These are phyloP conservation scores for Meandrina meandrites DNA, from an alignment of 92 coral and sea anemone genomes.

Conservation along the genomic window DNA sequence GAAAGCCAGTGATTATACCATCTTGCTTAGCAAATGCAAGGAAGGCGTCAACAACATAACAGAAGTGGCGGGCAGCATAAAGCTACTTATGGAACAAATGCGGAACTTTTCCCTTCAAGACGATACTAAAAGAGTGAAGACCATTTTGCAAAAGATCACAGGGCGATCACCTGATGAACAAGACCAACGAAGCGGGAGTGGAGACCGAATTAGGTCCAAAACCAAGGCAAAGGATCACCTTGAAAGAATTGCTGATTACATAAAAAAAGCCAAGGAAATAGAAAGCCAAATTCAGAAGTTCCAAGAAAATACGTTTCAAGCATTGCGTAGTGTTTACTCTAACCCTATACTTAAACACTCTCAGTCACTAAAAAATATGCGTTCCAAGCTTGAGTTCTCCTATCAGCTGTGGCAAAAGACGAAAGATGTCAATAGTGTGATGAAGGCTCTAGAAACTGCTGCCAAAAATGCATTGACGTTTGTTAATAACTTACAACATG, in stretches of 20 bases:
- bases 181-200: neutral
- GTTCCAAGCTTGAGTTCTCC: conserved; percentile 63
- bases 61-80: conserved; percentile 63
- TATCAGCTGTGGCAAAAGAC: conserved; percentile 69
- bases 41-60: conserved; percentile 68
- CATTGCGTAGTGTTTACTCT: conserved; percentile 72
- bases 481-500: conserved; percentile 58
- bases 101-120: conserved; percentile 80
- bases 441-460: conserved; percentile 70
- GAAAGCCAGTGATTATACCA: conserved; percentile 76
- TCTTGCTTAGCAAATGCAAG: conserved; percentile 69
- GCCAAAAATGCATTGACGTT: conserved; percentile 68
- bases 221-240: conserved; percentile 43
- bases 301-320: conserved; percentile 72
- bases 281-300: conserved; percentile 64
- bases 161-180: conserved; percentile 59
- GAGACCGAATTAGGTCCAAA: conserved; percentile 40
- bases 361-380: conserved; percentile 59
- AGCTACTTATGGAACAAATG: conserved; percentile 69
- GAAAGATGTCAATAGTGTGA: conserved; percentile 56
- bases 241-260: conserved; percentile 65
- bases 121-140: conserved; percentile 78
- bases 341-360: conserved; percentile 66
- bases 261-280: conserved; percentile 61
- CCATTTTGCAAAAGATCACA: conserved; percentile 67